Evolutionary conservation across 2,888 invertebrate species (phyloP), one percentile per base, ranked within the genome.

Genomic region (Hylaea fasciaria): DNA sequence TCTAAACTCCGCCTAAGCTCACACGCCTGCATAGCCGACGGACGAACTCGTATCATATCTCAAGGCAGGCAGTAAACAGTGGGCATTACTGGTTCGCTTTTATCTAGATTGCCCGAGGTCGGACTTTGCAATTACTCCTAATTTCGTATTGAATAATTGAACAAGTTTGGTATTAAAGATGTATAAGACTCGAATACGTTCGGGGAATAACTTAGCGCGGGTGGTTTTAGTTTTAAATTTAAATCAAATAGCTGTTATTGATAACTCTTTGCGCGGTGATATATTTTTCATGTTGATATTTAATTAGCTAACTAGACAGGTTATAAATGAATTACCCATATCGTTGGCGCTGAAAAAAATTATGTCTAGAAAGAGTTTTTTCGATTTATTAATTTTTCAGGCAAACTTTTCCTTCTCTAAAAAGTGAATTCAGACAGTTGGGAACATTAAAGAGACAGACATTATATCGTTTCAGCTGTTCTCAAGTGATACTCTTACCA

Each of bases 131-230:
- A 84, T 85, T 84, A 82, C 82, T 76, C 68, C 78, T 81, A 80
- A 84, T 82, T 85, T 79, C 74, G 70, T 74, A 72, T 66, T 81
- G 75, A 83, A 85, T 86, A 81, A 85, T 82, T 82, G 80, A 84
- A 66, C 50, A 40, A 60, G 32, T 51, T 60, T 43, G 14, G 5
- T 50, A 48, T 59, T 50, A 54, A 54, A 54, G 35, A 53, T 53
- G 57, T 56, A 51, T 28, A 32, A 10, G 14, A 17, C 14, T 39
- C 11, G 58, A 37, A 43, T n/a, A 3, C 5, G 40, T 49, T 43
- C 4, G 44, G 44, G 11, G 17, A 43, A 17, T 43, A 43, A n/a
- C 32, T 32, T 7, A 10, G 9, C 32, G 7, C 9, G 1, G 37
- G 4, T n/a, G 37, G 4, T 37, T 37, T 37, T 37, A 1, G 12